A percentile compares a stretch with the other conserved stretches of the same genome.
These are phyloP conservation scores for Xenopus petersii DNA, from an alignment of 2,797 vertebrate species.

Conservation along the genomic window DNA sequence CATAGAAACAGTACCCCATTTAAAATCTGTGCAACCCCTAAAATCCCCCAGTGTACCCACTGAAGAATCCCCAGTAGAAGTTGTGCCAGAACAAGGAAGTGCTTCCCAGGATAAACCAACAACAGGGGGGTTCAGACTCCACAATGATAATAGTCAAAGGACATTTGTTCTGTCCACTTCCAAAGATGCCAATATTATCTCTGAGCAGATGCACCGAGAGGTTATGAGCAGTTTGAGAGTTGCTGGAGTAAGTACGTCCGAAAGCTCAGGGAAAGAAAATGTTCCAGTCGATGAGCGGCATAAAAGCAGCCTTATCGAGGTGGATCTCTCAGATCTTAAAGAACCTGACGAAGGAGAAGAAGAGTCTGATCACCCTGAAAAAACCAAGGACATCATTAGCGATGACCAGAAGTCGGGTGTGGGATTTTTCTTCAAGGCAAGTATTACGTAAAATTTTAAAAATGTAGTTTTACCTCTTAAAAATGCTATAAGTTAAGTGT, in stretches of 20 bases:
- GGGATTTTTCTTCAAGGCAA: conserved; percentile 94
- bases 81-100: conserved; percentile 34
- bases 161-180: conserved; percentile 55
- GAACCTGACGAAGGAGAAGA: conserved; percentile 58
- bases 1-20: conserved; percentile 67
- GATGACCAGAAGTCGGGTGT: conserved; percentile 77
- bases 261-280: conserved; percentile 65
- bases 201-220: conserved; percentile 67
- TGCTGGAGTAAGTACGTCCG: conserved; percentile 51
- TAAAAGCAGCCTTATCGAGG: conserved; percentile 81
- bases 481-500: no score
- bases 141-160: conserved; percentile 76
- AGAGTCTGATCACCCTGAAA: conserved; percentile 54
- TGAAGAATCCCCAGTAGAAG: conserved; percentile 52
- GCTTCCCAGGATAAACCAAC: conserved; percentile 63
- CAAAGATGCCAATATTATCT: conserved; percentile 63
- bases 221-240: conserved; percentile 56
- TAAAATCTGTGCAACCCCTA: conserved; percentile 67
- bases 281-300: conserved; percentile 64
- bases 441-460: neutral
- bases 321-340: conserved; percentile 82
- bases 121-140: conserved; percentile 72
- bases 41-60: conserved; percentile 68
- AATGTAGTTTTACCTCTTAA: no score
- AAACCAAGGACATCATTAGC: conserved; percentile 60